Conservation (phyloP, 2,888 invertebrate genomes). For the Athripsodes cinereus region DNA sequence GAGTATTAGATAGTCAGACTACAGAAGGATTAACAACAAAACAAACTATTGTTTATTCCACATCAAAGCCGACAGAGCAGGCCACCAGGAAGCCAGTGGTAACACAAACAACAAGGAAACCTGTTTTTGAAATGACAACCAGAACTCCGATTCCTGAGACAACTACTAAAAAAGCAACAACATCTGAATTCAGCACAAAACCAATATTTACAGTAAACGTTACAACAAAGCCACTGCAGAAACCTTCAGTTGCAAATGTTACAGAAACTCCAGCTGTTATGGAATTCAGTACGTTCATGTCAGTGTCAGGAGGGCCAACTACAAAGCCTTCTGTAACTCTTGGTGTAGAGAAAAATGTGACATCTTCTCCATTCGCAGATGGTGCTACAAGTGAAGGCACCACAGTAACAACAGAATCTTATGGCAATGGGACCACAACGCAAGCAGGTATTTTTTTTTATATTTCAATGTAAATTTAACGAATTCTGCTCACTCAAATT, state of each 20-base stretch:
- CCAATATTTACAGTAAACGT: constrained; percentile 21
- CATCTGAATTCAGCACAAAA: constrained; percentile 23
- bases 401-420: background rate
- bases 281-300: constrained; percentile 23
- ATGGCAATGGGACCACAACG: constrained; percentile 1
- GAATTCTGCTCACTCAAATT: too few species aligned
- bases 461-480: too few species aligned
- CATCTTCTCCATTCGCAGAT: background rate
- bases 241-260: constrained; percentile 1
- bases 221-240: constrained; percentile 13
- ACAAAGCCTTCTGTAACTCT: constrained; percentile 4
- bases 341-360: background rate
- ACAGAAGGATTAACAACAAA: constrained; percentile 26
- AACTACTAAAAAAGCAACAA: constrained; percentile 11
- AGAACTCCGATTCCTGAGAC: constrained; percentile 3
- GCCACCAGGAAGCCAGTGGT: constrained; percentile 8
- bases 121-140: constrained; percentile 10
- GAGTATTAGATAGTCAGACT: background rate
- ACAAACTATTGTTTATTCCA: constrained; percentile 11
- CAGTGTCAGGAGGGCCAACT: constrained; percentile 19
- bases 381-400: constrained; percentile 2
- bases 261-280: constrained; percentile 2
- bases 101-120: constrained; percentile 6
- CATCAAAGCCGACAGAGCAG: constrained; percentile 25
- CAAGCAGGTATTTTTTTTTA: background rate